phyloP scores from a whole-genome alignment of 1,140 invertebrate species.

The Dolichoris vasculosae region DNA sequence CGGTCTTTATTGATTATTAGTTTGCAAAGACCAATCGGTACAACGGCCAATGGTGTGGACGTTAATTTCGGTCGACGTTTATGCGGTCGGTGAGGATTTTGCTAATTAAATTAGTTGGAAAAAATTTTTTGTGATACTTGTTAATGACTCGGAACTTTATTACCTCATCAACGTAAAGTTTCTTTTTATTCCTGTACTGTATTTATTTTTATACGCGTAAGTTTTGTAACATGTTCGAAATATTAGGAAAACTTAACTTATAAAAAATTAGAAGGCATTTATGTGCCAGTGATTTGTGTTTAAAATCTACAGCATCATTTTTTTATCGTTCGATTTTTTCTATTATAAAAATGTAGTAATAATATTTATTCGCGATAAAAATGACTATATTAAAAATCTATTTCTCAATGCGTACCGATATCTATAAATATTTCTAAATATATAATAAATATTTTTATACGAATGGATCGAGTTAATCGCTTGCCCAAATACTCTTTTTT shows the following conservation, averaged over 20 bases:
- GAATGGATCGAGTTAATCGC: background rate
- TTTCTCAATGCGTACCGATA: background rate
- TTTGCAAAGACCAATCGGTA: background rate
- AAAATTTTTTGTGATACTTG: too few species aligned
- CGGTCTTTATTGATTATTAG: background rate
- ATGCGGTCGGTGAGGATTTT: background rate
- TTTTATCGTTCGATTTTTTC: too few species aligned
- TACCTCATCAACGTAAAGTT: background rate
- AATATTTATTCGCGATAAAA: background rate
- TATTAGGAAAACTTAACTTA: background rate
- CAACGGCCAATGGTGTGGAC: background rate
- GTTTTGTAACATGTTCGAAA: background rate
- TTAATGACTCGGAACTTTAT: background rate
- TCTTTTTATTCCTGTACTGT: background rate
- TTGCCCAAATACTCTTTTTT: background rate
- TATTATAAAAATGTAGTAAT: background rate
- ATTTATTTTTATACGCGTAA: background rate
- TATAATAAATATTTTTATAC: background rate
- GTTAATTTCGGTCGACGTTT: background rate
- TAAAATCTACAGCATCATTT: background rate
- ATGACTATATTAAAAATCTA: background rate
- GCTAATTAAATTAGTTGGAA: background rate
- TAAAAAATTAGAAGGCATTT: constrained; percentile 13
- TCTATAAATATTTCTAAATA: background rate
- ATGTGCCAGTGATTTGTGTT: background rate